Percentiles rank a stretch among this genome's conserved stretches.
Evolutionary conservation across 2,888 invertebrate species (phyloP).

Genomic region (Parascotia fuliginaria): DNA sequence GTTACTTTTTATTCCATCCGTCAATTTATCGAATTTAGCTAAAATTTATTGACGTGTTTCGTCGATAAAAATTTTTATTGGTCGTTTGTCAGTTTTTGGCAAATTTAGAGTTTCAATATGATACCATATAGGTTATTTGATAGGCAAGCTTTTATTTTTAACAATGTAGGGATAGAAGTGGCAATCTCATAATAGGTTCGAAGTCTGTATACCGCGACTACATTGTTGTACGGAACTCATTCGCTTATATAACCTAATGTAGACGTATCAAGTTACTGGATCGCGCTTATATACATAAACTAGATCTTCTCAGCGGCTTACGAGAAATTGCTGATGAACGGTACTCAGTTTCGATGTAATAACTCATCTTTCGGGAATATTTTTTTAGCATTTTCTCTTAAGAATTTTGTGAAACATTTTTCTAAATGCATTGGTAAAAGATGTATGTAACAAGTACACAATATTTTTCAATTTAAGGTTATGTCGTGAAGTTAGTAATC

Average conservation of each 20-base stretch:
- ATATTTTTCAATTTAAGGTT: too few species aligned
- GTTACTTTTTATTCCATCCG: conserved; percentile 44
- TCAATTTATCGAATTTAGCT: conserved; percentile 52
- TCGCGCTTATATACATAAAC: conserved; percentile 8
- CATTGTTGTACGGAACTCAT: conserved; percentile 2
- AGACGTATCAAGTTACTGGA: conserved; percentile 2
- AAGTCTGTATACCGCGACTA: neutral
- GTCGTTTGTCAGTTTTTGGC: conserved; percentile 46
- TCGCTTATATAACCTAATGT: conserved; percentile 2
- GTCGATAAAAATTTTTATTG: conserved; percentile 51
- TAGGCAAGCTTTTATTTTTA: conserved; percentile 27
- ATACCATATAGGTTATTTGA: conserved; percentile 28
- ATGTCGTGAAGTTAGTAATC: too few species aligned
- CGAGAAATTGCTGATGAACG: neutral
- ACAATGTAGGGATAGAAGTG: conserved; percentile 4
- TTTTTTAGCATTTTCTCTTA: neutral
- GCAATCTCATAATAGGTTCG: conserved; percentile 10
- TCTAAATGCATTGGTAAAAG: neutral
- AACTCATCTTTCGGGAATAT: neutral
- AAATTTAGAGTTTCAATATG: conserved; percentile 41
- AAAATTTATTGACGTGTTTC: conserved; percentile 50
- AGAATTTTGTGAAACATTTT: neutral
- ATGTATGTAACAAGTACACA: too few species aligned
- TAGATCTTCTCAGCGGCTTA: neutral
- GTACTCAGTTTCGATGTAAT: neutral